A percentile compares a stretch with the other conserved stretches of the same genome.
These are phyloP conservation scores for Diglossa cyanea DNA, from an alignment of 2,797 vertebrate species.

Conservation along the genomic window DNA sequence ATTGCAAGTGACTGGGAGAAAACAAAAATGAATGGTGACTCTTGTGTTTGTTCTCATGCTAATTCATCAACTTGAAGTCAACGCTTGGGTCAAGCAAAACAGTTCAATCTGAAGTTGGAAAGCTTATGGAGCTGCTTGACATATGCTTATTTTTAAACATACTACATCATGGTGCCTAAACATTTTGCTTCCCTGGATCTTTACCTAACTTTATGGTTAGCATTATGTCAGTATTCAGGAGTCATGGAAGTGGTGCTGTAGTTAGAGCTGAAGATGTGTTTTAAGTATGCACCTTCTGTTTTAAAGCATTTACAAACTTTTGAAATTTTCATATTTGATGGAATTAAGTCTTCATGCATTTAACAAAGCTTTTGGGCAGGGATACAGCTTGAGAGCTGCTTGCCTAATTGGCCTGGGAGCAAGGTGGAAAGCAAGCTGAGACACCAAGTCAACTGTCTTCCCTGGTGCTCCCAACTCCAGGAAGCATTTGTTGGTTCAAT, in stretches of 20 bases:
- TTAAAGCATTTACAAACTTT: neutral
- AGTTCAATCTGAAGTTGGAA: neutral
- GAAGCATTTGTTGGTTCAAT: neutral
- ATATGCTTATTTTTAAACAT: neutral
- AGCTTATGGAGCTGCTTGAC: neutral
- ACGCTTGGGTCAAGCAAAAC: neutral
- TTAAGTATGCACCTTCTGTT: neutral
- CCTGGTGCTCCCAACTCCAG: neutral
- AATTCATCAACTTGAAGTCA: neutral
- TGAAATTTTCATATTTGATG: neutral
- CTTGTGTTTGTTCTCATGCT: neutral
- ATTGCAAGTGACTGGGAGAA: neutral
- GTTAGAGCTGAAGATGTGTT: neutral
- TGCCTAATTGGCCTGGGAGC: neutral
- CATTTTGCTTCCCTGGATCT: neutral
- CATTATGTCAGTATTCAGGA: neutral
- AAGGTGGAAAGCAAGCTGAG: neutral
- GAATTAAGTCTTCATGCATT: neutral
- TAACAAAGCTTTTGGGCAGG: neutral
- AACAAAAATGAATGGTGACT: neutral
- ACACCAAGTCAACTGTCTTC: neutral
- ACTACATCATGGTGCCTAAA: neutral
- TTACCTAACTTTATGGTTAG: neutral
- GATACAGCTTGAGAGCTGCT: slow-evolving; percentile 19
- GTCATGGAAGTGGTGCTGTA: neutral